These are phyloP conservation scores for Elysia crispata DNA, from an alignment of 2,888 invertebrate species.

Conservation along the genomic window DNA sequence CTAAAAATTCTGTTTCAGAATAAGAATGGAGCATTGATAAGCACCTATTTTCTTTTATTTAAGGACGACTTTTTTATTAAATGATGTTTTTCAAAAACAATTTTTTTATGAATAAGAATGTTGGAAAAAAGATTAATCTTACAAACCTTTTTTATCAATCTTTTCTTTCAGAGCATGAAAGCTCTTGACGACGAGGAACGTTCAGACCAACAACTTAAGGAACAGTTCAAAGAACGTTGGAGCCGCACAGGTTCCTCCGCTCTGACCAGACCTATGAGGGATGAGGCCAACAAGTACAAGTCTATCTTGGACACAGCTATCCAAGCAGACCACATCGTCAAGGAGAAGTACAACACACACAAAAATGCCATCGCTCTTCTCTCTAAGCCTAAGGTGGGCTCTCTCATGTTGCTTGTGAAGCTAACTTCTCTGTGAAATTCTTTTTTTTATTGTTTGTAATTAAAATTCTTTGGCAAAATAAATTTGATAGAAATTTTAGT, in stretches of 20 bases:
- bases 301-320: conserved; percentile 92
- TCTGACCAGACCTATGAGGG: conserved; percentile 88
- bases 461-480: too few species aligned
- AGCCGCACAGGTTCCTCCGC: conserved; percentile 90
- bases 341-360: conserved; percentile 89
- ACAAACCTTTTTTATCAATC: too few species aligned
- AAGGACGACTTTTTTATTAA: too few species aligned
- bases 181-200: conserved; percentile 93
- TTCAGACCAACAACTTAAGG: conserved; percentile 90
- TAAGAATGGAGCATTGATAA: too few species aligned
- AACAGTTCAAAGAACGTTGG: conserved; percentile 96
- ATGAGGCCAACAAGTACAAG: conserved; percentile 94
- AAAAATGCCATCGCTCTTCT: conserved; percentile 89
- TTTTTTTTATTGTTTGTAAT: not conserved
- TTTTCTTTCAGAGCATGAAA: conserved; percentile 71
- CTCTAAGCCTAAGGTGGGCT: conserved; percentile 82
- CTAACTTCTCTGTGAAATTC: not conserved
- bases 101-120: too few species aligned
- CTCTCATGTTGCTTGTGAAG: not conserved
- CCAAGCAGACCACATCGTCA: conserved; percentile 87
- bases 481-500: too few species aligned
- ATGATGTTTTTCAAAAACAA: too few species aligned
- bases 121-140: too few species aligned
- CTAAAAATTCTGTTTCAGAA: too few species aligned
- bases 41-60: too few species aligned